Percentiles rank a stretch among this genome's conserved stretches.
Evolutionary conservation across 1,140 invertebrate genomes (phyloP).

Genomic region (Dendrolimus punctatus): DNA sequence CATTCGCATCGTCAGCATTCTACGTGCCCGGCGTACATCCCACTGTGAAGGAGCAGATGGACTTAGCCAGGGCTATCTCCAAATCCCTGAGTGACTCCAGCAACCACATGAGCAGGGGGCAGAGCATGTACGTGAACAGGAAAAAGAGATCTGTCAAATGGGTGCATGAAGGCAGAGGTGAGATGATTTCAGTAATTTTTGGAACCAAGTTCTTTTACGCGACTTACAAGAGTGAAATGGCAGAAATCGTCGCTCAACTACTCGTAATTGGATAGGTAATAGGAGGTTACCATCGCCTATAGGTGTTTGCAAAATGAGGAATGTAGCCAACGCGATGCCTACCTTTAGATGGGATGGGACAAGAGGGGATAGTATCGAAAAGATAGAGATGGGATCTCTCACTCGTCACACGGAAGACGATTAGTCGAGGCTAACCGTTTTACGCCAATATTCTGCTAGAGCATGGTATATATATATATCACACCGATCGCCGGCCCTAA

Average conservation of each 20-base stretch:
- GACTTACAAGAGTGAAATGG: neutral
- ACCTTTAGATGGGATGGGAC: too few relatives aligned
- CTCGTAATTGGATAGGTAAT: too few relatives aligned
- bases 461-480: too few relatives aligned
- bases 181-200: constrained; percentile 11
- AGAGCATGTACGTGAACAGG: constrained; percentile 95
- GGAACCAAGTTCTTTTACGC: neutral
- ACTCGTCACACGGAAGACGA: too few relatives aligned
- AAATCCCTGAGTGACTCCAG: constrained; percentile 92
- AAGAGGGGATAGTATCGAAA: too few relatives aligned
- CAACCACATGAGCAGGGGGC: constrained; percentile 93
- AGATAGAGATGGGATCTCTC: too few relatives aligned
- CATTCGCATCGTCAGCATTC: constrained; percentile 95
- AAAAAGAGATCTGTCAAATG: constrained; percentile 95
- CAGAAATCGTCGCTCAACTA: neutral
- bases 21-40: constrained; percentile 91
- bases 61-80: constrained; percentile 91
- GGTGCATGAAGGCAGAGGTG: constrained; percentile 91
- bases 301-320: too few relatives aligned
- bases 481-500: too few relatives aligned
- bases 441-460: too few relatives aligned
- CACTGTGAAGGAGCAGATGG: constrained; percentile 95
- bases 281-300: too few relatives aligned
- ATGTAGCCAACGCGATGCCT: too few relatives aligned
- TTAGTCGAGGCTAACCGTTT: too few relatives aligned